Conservation (phyloP, 2,888 invertebrate species). For the Brachycybe producta region DNA sequence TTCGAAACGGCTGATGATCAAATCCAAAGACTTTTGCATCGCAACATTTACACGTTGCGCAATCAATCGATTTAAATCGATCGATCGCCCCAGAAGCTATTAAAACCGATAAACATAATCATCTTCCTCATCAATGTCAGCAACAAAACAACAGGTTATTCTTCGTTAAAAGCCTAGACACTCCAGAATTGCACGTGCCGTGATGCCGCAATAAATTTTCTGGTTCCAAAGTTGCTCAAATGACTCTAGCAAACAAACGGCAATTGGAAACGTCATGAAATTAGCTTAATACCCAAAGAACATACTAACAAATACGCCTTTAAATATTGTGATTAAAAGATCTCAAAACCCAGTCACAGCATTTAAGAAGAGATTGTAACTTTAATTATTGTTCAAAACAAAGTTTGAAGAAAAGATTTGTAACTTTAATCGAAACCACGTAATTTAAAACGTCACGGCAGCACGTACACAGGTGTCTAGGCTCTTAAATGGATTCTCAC, state of each 20-base stretch:
- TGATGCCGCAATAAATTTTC: too few species aligned
- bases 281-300: too few species aligned
- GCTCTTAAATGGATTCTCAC: constrained; percentile 22
- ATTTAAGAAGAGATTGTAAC: too few species aligned
- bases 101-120: constrained; percentile 16
- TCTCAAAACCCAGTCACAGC: too few species aligned
- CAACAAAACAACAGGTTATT: neutral
- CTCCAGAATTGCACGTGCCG: too few species aligned
- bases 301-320: too few species aligned
- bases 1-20: constrained; percentile 93
- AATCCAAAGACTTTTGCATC: constrained; percentile 85
- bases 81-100: constrained; percentile 74
- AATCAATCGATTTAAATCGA: constrained; percentile 82
- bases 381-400: too few species aligned
- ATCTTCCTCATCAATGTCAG: neutral
- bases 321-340: neutral
- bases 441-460: constrained; percentile 1
- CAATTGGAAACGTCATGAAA: too few species aligned
- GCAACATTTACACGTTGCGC: constrained; percentile 93
- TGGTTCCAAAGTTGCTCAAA: too few species aligned
- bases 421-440: constrained; percentile 4
- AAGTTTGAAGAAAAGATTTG: neutral
- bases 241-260: too few species aligned
- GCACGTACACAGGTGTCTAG: neutral
- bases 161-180: too few species aligned